Conservation (phyloP, 2,113 vertebrate genomes). For the Patagioenas fasciata region DNA sequence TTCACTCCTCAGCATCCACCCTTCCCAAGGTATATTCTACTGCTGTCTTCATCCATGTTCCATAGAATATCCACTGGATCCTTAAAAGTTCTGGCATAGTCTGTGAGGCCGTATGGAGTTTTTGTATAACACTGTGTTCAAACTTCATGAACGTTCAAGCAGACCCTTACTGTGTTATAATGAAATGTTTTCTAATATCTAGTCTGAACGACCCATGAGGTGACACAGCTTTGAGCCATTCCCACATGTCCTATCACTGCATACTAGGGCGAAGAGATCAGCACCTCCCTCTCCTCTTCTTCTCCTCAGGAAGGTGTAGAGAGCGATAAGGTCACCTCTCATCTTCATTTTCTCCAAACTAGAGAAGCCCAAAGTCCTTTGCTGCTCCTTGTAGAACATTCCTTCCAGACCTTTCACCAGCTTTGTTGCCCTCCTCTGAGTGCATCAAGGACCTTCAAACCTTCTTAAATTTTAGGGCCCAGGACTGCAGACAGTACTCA, state of each 20-base stretch:
- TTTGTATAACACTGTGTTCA: not conserved
- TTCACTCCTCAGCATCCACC: not conserved
- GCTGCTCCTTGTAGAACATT: too few relatives aligned
- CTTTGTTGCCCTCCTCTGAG: not conserved
- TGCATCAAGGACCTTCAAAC: accelerated
- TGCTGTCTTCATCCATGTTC: not conserved
- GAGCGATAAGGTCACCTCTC: not conserved
- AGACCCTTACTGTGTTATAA: not conserved
- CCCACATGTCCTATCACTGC: too few relatives aligned
- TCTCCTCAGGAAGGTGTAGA: not conserved
- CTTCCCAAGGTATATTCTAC: not conserved
- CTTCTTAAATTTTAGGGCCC: not conserved
- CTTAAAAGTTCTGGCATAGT: not conserved
- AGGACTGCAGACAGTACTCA: not conserved
- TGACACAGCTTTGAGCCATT: not conserved
- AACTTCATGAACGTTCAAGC: not conserved
- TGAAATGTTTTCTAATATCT: not conserved
- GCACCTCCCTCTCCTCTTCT: not conserved
- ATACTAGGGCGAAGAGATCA: not conserved
- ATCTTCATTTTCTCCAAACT: not conserved
- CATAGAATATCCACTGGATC: not conserved
- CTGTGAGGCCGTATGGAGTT: not conserved
- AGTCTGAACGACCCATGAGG: not conserved
- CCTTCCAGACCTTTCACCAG: not conserved
- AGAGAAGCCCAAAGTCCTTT: too few relatives aligned